Conservation (phyloP, 2,113 vertebrate species). For the Pseudorhombus dupliciocellatus region DNA sequence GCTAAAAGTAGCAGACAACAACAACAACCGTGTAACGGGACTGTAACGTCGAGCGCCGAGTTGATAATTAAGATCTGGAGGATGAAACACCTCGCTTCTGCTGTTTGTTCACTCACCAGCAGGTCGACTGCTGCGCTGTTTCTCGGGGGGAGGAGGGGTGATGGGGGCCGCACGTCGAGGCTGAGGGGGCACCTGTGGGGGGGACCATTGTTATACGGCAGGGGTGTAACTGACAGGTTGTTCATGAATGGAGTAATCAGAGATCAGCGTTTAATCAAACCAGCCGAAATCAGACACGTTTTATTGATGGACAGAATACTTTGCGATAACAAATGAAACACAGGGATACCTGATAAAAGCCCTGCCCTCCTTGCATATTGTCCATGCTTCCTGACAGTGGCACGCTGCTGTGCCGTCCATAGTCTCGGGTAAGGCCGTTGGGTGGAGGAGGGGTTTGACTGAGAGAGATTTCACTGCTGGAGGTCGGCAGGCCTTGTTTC, state of each 20-base stretch:
- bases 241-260: too few species aligned
- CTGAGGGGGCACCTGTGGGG: slow-evolving; percentile 87
- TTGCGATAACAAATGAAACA: background rate
- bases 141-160: slow-evolving; percentile 92
- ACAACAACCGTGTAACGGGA: background rate
- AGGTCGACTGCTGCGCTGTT: slow-evolving; percentile 80
- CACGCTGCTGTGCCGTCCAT: slow-evolving; percentile 84
- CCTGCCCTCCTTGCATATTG: slow-evolving; percentile 81
- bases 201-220: too few species aligned
- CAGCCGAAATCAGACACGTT: background rate
- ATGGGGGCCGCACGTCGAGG: slow-evolving; percentile 86
- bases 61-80: background rate
- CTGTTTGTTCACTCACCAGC: slow-evolving; percentile 57
- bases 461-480: slow-evolving; percentile 90
- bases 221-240: too few species aligned
- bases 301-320: too few species aligned
- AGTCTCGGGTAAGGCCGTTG: slow-evolving; percentile 75
- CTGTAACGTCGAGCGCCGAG: background rate
- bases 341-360: slow-evolving; percentile 87
- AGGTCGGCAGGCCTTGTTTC: slow-evolving; percentile 83
- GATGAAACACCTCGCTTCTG: background rate
- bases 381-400: slow-evolving; percentile 85
- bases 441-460: slow-evolving; percentile 80
- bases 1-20: slow-evolving; percentile 9
- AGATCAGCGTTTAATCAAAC: too few species aligned